Evolutionary conservation across 2,797 vertebrate genomes (phyloP).

Genomic region (Smutsia gigantea): DNA sequence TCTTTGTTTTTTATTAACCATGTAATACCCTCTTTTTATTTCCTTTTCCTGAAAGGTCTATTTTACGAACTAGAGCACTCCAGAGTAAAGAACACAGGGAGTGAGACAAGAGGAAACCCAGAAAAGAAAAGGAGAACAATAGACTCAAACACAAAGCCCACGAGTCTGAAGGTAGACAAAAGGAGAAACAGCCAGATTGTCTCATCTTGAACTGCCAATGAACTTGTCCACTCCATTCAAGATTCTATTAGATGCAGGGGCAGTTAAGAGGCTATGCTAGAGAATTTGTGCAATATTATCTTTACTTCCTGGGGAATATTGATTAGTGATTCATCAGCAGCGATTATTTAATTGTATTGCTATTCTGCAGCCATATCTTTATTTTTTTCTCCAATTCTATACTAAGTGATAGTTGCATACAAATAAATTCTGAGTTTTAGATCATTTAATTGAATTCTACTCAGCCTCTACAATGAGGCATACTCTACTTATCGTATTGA

Average conservation of each 20-base stretch:
- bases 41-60: not conserved
- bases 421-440: not conserved
- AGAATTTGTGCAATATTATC: not conserved
- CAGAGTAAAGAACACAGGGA: not conserved
- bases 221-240: not conserved
- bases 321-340: not conserved
- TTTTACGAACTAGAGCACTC: not conserved
- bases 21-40: not conserved
- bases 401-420: not conserved
- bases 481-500: not conserved
- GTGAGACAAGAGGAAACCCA: not conserved
- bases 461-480: not conserved
- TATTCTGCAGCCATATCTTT: not conserved
- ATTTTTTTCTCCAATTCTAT: not conserved
- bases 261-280: not conserved
- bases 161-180: not conserved
- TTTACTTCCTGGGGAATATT: not conserved
- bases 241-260: not conserved
- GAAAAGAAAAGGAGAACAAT: not conserved
- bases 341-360: not conserved
- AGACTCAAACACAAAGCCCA: not conserved
- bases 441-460: not conserved
- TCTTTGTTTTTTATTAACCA: not conserved
- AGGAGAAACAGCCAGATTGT: not conserved
- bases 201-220: not conserved